Conservation (phyloP, 2,888 invertebrate genomes). For the Drosophila meridionalis region DNA sequence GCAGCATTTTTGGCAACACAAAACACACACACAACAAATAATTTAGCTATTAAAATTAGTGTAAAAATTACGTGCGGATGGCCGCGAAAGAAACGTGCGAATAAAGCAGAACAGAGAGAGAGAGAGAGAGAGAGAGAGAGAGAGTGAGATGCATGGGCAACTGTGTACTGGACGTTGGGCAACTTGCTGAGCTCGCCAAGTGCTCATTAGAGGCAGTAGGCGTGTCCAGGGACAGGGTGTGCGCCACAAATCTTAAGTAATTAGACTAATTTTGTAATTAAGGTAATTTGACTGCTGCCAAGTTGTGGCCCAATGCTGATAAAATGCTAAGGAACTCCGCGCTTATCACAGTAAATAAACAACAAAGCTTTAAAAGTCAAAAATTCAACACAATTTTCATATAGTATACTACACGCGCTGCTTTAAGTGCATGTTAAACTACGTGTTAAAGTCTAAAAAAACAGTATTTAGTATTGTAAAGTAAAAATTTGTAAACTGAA, state of each 20-base stretch:
- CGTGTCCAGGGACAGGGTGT: slow-evolving; percentile 3
- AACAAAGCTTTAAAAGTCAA: slow-evolving; percentile 15
- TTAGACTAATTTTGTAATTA: slow-evolving; percentile 74
- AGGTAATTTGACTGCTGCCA: slow-evolving; percentile 62
- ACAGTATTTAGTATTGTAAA: too few relatives aligned
- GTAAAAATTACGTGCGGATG: slow-evolving; percentile 70
- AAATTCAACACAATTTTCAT: neutral
- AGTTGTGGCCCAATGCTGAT: slow-evolving; percentile 58
- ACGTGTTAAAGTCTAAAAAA: neutral
- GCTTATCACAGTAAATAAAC: slow-evolving; percentile 37
- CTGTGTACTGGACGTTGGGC: slow-evolving; percentile 27
- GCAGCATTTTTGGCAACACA: slow-evolving; percentile 41
- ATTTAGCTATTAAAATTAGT: slow-evolving; percentile 72
- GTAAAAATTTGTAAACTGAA: too few relatives aligned
- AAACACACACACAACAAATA: slow-evolving; percentile 59
- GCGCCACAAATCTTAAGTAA: slow-evolving; percentile 65
- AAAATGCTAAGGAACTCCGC: slow-evolving; percentile 55
- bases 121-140: neutral
- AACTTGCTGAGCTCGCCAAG: slow-evolving; percentile 57
- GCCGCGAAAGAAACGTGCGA: slow-evolving; percentile 33
- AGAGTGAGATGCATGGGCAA: neutral
- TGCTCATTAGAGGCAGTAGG: slow-evolving; percentile 27
- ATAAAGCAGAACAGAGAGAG: slow-evolving; percentile 1
- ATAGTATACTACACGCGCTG: neutral
- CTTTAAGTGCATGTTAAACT: neutral